Evolutionary conservation across 2,888 invertebrate species (phyloP).

Genomic region (Tribolium freemani): DNA sequence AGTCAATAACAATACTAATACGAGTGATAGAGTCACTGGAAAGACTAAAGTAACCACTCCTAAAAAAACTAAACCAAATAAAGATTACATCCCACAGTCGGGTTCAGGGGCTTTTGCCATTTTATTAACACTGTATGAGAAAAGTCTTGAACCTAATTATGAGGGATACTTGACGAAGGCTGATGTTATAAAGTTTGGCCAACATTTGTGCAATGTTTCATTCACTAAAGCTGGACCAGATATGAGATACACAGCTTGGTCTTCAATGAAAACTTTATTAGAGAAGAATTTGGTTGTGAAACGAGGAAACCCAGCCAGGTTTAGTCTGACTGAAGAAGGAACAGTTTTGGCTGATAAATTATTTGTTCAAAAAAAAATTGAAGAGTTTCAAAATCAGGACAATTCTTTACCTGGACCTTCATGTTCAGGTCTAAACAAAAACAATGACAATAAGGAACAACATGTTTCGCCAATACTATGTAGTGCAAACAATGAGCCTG

Average conservation of each 20-base stretch:
- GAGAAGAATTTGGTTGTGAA: constrained; percentile 74
- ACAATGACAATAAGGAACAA: not conserved
- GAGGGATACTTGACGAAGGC: constrained; percentile 72
- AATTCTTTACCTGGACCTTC: not conserved
- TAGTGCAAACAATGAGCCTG: constrained; percentile 47
- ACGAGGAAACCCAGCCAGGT: constrained; percentile 71
- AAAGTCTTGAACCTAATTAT: constrained; percentile 66
- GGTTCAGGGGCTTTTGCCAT: constrained; percentile 79
- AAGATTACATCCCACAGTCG: constrained; percentile 71
- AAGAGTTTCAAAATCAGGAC: constrained; percentile 30
- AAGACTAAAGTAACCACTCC: not conserved
- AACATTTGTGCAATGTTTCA: constrained; percentile 74
- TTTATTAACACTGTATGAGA: constrained; percentile 73
- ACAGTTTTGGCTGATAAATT: constrained; percentile 67
- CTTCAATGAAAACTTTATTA: constrained; percentile 75
- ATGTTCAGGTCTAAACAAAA: not conserved
- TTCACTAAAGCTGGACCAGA: constrained; percentile 71
- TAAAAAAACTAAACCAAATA: not conserved
- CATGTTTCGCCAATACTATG: not conserved
- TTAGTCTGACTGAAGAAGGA: constrained; percentile 73
- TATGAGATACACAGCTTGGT: constrained; percentile 77
- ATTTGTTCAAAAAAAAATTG: constrained; percentile 49
- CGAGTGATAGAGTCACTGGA: no score
- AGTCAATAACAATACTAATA: constrained; percentile 31
- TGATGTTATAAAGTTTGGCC: constrained; percentile 73